Evolutionary conservation across 2,888 invertebrate genomes (phyloP).

Genomic region (Ormyrus pomaceus): DNA sequence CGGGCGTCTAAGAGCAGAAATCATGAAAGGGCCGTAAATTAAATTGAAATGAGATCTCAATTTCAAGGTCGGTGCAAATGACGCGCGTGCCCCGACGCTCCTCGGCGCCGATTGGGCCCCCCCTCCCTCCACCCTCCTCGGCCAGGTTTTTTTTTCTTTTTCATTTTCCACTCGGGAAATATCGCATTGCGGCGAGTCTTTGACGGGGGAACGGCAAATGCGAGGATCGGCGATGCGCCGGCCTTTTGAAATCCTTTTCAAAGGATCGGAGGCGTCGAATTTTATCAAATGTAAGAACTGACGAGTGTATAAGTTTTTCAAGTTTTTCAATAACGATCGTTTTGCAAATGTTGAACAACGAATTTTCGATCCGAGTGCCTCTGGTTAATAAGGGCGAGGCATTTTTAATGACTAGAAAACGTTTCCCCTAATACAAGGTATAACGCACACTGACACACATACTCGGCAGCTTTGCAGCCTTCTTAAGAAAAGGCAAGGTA

Average conservation of each 20-base stretch:
- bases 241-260: too few relatives aligned
- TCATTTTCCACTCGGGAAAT: neutral
- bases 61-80: constrained; percentile 57
- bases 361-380: too few relatives aligned
- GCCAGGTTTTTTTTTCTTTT: neutral
- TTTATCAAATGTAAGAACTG: too few relatives aligned
- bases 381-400: too few relatives aligned
- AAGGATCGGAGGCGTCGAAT: too few relatives aligned
- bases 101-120: neutral
- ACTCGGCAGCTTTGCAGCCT: neutral
- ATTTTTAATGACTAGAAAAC: constrained; percentile 10
- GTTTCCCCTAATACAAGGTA: neutral
- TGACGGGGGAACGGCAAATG: too few relatives aligned
- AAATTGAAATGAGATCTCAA: constrained; percentile 56
- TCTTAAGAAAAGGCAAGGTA: neutral
- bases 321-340: too few relatives aligned
- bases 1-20: constrained; percentile 11
- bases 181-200: neutral
- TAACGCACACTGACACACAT: neutral
- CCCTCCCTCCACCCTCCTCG: neutral
- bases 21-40: constrained; percentile 46
- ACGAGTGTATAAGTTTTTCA: too few relatives aligned
- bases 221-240: too few relatives aligned
- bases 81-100: constrained; percentile 24
- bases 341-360: too few relatives aligned